Evolutionary conservation across 2,888 invertebrate species (phyloP).

Genomic region (Lucinisca nassula): DNA sequence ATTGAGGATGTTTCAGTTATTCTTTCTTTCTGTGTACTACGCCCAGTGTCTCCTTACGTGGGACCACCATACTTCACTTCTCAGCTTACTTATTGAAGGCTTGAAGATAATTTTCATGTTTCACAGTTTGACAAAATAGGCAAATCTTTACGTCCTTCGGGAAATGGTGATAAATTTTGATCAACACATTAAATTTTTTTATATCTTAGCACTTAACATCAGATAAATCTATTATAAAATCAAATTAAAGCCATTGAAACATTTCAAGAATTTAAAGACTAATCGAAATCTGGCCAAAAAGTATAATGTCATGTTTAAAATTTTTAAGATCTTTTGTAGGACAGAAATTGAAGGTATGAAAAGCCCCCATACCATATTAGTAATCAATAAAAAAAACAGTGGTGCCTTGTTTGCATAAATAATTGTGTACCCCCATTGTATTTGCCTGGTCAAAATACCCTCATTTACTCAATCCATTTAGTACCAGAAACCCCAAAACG

Average conservation of each 20-base stretch:
- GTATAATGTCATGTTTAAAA: not conserved
- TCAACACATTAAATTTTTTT: not conserved
- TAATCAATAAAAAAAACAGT: not conserved
- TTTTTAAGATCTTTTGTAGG: not conserved
- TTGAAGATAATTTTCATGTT: too few relatives aligned
- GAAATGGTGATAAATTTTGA: too few relatives aligned
- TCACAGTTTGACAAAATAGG: too few relatives aligned
- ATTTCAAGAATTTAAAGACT: not conserved
- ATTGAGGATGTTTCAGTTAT: too few relatives aligned
- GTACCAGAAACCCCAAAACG: too few relatives aligned
- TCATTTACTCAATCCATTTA: not conserved
- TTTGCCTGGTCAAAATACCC: not conserved
- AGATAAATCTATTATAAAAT: not conserved
- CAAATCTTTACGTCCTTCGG: too few relatives aligned
- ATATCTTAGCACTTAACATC: not conserved
- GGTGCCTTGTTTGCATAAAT: not conserved
- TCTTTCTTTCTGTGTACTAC: too few relatives aligned
- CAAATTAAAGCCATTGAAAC: not conserved
- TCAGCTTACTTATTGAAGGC: too few relatives aligned
- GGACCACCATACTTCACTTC: too few relatives aligned
- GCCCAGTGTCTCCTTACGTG: too few relatives aligned
- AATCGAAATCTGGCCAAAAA: not conserved
- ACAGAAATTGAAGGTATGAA: not conserved
- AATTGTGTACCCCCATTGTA: not conserved
- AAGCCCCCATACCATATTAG: not conserved